These are phyloP conservation scores for Linyphia triangularis DNA, from an alignment of 2,888 invertebrate genomes.

Conservation along the genomic window DNA sequence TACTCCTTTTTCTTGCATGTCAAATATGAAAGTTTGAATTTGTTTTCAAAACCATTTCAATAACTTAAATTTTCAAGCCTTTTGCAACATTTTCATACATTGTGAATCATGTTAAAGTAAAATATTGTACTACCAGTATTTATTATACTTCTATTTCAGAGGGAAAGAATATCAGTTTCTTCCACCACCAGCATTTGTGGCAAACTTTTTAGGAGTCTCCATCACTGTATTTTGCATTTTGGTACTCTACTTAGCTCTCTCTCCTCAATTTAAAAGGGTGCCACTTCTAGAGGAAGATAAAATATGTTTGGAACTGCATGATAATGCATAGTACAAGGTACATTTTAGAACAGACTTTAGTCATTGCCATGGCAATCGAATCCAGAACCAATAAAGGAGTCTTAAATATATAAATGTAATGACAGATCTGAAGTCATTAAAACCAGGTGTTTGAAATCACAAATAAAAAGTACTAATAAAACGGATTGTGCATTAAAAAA, in stretches of 20 bases:
- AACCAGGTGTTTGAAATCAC: too few species aligned
- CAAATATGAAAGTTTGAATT: too few species aligned
- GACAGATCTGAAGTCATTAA: too few species aligned
- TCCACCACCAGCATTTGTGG: slow-evolving; percentile 45
- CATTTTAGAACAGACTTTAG: background rate
- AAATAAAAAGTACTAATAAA: too few species aligned
- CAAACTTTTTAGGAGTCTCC: slow-evolving; percentile 84
- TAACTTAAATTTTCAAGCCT: too few species aligned
- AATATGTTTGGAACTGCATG: slow-evolving; percentile 32
- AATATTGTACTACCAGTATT: background rate
- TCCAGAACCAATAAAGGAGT: background rate
- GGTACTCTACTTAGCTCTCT: slow-evolving; percentile 86
- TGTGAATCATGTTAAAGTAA: too few species aligned
- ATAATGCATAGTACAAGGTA: background rate
- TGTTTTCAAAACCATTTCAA: too few species aligned
- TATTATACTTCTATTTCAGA: slow-evolving; percentile 10
- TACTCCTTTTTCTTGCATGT: too few species aligned
- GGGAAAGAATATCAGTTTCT: slow-evolving; percentile 44
- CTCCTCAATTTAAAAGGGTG: slow-evolving; percentile 85
- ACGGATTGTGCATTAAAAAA: slow-evolving; percentile 19
- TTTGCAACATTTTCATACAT: too few species aligned
- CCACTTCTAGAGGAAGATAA: slow-evolving; percentile 53
- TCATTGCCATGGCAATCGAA: too few species aligned
- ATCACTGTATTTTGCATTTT: slow-evolving; percentile 85
- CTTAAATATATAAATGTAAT: background rate